These are phyloP conservation scores for Vulpes lagopus DNA, from an alignment of 2,113 vertebrate species.

Conservation along the genomic window DNA sequence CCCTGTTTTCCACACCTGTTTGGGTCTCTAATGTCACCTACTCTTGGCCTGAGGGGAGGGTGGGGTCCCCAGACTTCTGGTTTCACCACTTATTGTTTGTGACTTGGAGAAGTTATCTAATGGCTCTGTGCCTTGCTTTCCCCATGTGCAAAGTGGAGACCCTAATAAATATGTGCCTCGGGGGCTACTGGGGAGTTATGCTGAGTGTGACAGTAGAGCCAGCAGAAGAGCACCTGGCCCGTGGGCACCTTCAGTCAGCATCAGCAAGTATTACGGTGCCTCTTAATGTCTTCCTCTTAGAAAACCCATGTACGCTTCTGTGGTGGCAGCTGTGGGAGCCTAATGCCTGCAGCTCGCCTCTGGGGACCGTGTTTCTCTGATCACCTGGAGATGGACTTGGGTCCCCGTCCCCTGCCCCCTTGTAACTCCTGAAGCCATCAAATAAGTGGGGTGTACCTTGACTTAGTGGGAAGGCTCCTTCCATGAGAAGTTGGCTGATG, in stretches of 20 bases:
- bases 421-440: too few species aligned
- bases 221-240: rapidly evolving
- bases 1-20: neutral
- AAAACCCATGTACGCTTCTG: neutral
- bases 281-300: neutral
- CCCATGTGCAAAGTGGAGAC: neutral
- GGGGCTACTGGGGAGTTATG: rapidly evolving
- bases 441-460: too few species aligned
- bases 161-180: rapidly evolving
- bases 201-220: neutral
- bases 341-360: neutral
- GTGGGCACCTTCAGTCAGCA: rapidly evolving
- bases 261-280: neutral
- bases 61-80: neutral
- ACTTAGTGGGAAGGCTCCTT: neutral
- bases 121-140: too few species aligned
- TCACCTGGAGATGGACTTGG: too few species aligned
- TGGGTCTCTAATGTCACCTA: neutral
- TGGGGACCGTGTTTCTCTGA: neutral
- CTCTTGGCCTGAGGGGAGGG: neutral
- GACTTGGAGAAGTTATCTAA: neutral
- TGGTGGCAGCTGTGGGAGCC: neutral
- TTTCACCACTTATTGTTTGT: neutral
- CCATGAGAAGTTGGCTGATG: rapidly evolving
- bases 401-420: neutral